These are phyloP conservation scores for Lophius piscatorius DNA, from an alignment of 2,113 vertebrate genomes.

Conservation along the genomic window DNA sequence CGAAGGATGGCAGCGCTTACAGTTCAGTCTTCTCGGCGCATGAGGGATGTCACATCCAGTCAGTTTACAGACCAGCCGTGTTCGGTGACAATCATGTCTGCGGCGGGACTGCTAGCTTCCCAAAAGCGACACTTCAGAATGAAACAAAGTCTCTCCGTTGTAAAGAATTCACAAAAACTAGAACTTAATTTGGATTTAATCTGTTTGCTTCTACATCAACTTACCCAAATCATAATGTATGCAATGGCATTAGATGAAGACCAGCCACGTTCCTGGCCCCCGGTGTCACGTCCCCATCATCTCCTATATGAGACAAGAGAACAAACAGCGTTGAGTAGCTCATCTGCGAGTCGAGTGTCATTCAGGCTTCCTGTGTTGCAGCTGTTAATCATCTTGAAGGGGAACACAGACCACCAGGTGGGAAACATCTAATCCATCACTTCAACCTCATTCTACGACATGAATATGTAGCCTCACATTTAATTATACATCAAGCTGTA, in stretches of 20 bases:
- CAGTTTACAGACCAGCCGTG: conserved; percentile 16
- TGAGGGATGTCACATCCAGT: conserved; percentile 5
- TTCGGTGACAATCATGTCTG: neutral
- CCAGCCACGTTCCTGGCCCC: conserved; percentile 26
- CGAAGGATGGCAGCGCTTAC: no score
- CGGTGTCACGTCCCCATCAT: conserved; percentile 31
- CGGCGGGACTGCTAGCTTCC: conserved; percentile 4
- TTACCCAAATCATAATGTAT: neutral
- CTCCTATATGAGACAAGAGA: conserved; percentile 46
- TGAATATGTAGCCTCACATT: conserved; percentile 53
- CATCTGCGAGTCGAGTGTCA: conserved; percentile 67
- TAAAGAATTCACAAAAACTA: conserved; percentile 2
- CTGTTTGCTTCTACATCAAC: conserved; percentile 12
- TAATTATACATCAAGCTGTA: conserved; percentile 36
- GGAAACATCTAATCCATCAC: conserved; percentile 52
- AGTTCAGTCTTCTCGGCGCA: no score
- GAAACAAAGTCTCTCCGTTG: no score
- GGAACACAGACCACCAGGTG: conserved; percentile 62
- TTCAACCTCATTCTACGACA: conserved; percentile 39
- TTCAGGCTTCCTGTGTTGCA: conserved; percentile 52
- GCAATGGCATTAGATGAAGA: conserved; percentile 1
- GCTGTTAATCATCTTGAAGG: conserved; percentile 56
- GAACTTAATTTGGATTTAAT: conserved; percentile 29
- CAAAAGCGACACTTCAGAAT: neutral
- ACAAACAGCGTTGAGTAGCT: conserved; percentile 49